Evolutionary conservation across 2,113 vertebrate species (phyloP).

Genomic region (Oenanthe oenanthe): DNA sequence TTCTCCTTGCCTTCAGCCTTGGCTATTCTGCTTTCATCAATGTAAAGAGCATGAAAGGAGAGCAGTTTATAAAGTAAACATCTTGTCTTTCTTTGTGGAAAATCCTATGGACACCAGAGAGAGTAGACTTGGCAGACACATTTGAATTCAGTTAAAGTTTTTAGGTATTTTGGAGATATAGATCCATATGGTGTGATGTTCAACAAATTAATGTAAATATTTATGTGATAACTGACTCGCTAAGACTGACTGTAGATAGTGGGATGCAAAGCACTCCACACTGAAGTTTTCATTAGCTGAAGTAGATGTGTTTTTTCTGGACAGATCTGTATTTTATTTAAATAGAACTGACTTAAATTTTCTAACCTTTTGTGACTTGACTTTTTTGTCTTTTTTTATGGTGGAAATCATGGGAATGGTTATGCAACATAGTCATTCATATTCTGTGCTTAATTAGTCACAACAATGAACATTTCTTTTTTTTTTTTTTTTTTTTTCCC

Average conservation of each 20-base stretch:
- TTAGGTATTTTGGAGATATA: neutral
- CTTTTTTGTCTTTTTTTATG: neutral
- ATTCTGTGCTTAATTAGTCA: neutral
- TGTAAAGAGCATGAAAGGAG: neutral
- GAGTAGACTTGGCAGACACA: neutral
- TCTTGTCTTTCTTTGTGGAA: neutral
- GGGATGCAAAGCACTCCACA: neutral
- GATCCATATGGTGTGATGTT: neutral
- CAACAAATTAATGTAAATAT: constrained; percentile 2
- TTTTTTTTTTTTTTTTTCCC: neutral
- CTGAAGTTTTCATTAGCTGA: neutral
- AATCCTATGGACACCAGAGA: neutral
- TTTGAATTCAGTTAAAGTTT: neutral
- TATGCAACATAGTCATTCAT: neutral
- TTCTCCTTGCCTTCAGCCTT: neutral
- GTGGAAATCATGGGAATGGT: neutral
- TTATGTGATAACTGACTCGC: neutral
- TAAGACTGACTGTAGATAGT: neutral
- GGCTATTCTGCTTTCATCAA: neutral
- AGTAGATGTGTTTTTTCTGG: neutral
- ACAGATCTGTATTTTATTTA: neutral
- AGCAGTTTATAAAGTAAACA: neutral
- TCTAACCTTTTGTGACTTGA: neutral
- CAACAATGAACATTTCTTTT: neutral
- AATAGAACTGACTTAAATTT: neutral